These are phyloP conservation scores for Notamacropus eugenii DNA, from an alignment of 2,797 vertebrate species.

Conservation along the genomic window DNA sequence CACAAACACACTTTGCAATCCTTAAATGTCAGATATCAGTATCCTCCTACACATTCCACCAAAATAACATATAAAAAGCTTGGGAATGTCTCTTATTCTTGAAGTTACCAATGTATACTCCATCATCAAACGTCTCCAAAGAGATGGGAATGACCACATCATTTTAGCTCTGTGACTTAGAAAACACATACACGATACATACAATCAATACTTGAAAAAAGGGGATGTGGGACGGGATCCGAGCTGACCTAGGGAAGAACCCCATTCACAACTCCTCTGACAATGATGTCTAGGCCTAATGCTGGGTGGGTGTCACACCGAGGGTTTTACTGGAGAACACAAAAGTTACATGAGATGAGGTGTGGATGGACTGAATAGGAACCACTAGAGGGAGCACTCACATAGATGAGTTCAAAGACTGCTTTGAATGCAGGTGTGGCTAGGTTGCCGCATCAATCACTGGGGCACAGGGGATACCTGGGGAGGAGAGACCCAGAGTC, in stretches of 20 bases:
- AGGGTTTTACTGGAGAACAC: not conserved
- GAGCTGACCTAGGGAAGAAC: not conserved
- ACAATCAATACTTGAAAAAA: not conserved
- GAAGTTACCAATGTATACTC: not conserved
- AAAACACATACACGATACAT: not conserved
- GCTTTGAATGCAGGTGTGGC: not conserved
- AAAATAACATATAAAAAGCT: slow-evolving; percentile 29
- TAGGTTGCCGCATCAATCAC: not conserved
- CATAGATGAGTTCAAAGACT: not conserved
- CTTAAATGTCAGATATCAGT: not conserved
- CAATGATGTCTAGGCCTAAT: not conserved
- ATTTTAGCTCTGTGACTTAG: not conserved
- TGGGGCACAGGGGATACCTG: not conserved
- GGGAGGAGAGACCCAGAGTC: not conserved
- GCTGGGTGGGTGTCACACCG: not conserved
- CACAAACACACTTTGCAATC: not conserved
- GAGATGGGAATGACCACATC: not conserved
- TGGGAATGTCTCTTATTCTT: not conserved
- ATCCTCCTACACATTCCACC: not conserved
- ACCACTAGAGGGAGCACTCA: not conserved
- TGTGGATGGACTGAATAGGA: not conserved
- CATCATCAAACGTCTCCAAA: not conserved
- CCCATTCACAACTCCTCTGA: not conserved
- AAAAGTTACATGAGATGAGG: not conserved
- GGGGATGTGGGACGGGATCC: not conserved